Percentiles rank a stretch among this genome's conserved stretches.
These are phyloP conservation scores for Vanessa tameamea DNA, from an alignment of 1,140 invertebrate genomes.

Conservation along the genomic window DNA sequence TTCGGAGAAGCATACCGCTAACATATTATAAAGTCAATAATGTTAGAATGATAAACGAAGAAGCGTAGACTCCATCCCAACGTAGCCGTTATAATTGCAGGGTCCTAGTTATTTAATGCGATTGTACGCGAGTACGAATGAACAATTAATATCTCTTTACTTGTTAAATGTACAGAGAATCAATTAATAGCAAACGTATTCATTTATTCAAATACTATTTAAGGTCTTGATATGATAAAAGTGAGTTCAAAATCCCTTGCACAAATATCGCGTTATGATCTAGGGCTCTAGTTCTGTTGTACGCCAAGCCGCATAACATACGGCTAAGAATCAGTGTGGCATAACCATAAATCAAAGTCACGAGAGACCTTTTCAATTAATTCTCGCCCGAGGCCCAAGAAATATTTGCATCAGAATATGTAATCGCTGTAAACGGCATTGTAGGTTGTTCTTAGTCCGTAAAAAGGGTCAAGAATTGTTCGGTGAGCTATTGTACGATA, in stretches of 20 bases:
- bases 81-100: conserved; percentile 25
- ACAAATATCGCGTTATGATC: conserved; percentile 12
- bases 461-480: conserved; percentile 74
- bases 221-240: conserved; percentile 6
- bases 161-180: conserved; percentile 16
- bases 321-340: conserved; percentile 23
- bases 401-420: conserved; percentile 76
- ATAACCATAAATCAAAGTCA: conserved; percentile 68
- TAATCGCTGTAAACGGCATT: conserved; percentile 63
- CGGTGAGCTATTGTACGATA: conserved; percentile 59
- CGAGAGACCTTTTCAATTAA: conserved; percentile 74
- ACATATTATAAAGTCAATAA: background rate
- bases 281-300: conserved; percentile 14
- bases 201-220: conserved; percentile 16
- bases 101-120: conserved; percentile 21
- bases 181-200: background rate
- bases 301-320: conserved; percentile 21
- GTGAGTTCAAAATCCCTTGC: conserved; percentile 19
- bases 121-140: conserved; percentile 24
- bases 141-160: conserved; percentile 30
- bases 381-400: conserved; percentile 61
- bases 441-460: conserved; percentile 55
- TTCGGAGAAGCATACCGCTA: background rate
- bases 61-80: conserved; percentile 12
- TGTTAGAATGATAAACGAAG: background rate